These are phyloP conservation scores for Cephus pygmeus DNA, from an alignment of 2,888 invertebrate species.

Conservation along the genomic window DNA sequence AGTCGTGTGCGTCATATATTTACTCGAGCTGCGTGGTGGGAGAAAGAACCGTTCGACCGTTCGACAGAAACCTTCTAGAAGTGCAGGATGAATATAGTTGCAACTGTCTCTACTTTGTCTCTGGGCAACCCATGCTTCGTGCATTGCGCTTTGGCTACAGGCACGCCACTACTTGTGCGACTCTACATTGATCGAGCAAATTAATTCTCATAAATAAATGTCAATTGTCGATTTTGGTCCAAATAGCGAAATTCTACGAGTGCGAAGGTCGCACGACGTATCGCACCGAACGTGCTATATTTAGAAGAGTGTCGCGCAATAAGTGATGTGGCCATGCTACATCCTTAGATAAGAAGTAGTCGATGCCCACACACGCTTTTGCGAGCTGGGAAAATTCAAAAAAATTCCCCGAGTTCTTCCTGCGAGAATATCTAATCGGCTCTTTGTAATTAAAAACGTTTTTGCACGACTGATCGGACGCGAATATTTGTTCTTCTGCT, in stretches of 20 bases:
- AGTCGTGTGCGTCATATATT: too few relatives aligned
- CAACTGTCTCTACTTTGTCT: slow-evolving; percentile 28
- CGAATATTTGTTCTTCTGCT: background rate
- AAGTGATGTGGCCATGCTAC: slow-evolving; percentile 15
- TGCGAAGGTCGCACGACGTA: slow-evolving; percentile 41
- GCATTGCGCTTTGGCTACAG: slow-evolving; percentile 40
- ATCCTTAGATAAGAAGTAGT: background rate
- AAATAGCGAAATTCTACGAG: background rate
- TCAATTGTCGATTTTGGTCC: background rate
- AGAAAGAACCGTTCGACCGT: background rate
- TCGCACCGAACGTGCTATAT: slow-evolving; percentile 37
- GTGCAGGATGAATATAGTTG: background rate
- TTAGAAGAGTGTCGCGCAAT: slow-evolving; percentile 34
- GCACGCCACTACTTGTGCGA: background rate
- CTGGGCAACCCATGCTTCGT: slow-evolving; percentile 43
- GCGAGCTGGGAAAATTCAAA: background rate
- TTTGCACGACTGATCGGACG: background rate
- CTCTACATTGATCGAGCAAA: background rate
- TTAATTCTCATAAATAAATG: background rate
- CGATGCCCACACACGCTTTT: background rate
- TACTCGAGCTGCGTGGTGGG: background rate
- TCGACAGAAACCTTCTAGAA: background rate
- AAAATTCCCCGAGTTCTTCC: background rate
- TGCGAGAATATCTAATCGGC: background rate
- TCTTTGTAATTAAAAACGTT: background rate